Evolutionary conservation across 2,113 vertebrate genomes (phyloP).

Genomic region (Pelodiscus sinensis): DNA sequence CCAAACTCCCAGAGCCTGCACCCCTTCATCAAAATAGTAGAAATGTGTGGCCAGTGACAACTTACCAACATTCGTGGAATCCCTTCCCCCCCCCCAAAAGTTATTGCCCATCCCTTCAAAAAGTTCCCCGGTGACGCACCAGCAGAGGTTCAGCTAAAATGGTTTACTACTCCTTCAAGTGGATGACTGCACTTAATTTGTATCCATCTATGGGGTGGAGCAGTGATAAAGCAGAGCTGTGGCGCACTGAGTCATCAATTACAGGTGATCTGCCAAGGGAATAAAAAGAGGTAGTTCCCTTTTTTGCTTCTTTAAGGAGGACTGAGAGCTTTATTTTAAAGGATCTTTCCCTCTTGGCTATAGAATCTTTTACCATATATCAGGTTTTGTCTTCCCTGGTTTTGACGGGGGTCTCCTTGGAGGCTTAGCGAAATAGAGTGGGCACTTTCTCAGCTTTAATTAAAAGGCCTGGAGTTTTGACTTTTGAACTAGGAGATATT

Average conservation of each 20-base stretch:
- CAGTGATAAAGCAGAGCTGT: rapidly evolving
- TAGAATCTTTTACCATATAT: not conserved
- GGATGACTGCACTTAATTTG: not conserved
- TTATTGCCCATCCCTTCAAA: not conserved
- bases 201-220: rapidly evolving
- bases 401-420: not conserved
- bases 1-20: too few relatives aligned
- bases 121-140: not conserved
- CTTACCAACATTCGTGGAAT: too few relatives aligned
- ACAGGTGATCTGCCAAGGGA: not conserved
- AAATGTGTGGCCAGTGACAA: too few relatives aligned
- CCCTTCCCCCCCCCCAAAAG: too few relatives aligned
- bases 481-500: slow-evolving; percentile 1
- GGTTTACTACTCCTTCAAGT: not conserved
- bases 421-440: slow-evolving; percentile 1
- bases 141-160: not conserved
- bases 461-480: slow-evolving; percentile 7
- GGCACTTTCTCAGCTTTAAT: slow-evolving; percentile 40
- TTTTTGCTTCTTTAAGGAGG: rapidly evolving
- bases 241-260: not conserved
- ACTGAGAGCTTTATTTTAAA: not conserved
- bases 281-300: not conserved
- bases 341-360: not conserved
- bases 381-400: not conserved
- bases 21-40: too few relatives aligned